Conservation (phyloP, 2,888 invertebrate species). For the Spilosoma lubricipeda region DNA sequence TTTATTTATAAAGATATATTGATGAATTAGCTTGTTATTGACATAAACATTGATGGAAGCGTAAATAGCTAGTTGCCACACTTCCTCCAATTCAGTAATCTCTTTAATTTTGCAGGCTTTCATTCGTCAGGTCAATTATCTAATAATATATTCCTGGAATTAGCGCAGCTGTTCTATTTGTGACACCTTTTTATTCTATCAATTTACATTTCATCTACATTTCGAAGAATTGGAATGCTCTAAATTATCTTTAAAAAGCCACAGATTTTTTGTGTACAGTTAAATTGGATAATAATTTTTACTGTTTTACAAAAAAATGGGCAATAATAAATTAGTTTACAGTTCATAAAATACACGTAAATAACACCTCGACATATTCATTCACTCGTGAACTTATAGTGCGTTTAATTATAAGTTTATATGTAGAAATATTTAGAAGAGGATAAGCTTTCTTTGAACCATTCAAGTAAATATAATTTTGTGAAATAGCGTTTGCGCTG, state of each 20-base stretch:
- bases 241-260: conserved; percentile 12
- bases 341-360: no score
- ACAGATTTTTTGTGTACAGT: conserved; percentile 8
- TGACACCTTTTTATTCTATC: conserved; percentile 26
- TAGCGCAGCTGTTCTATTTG: conserved; percentile 22
- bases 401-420: no score
- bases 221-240: conserved; percentile 18
- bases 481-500: no score
- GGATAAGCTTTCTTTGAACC: no score
- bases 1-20: no score
- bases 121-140: conserved; percentile 13
- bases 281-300: not conserved
- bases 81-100: conserved; percentile 3
- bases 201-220: conserved; percentile 24
- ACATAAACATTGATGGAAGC: not conserved
- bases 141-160: conserved; percentile 19
- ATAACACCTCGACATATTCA: no score
- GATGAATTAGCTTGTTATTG: not conserved
- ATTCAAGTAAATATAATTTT: no score
- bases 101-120: conserved; percentile 7
- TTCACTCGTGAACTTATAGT: no score
- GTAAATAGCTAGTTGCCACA: not conserved
- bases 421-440: no score
- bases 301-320: no score
- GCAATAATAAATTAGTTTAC: not conserved